phyloP scores from a whole-genome alignment of 2,797 vertebrate genomes.

The Scomberomorus guttatus region DNA sequence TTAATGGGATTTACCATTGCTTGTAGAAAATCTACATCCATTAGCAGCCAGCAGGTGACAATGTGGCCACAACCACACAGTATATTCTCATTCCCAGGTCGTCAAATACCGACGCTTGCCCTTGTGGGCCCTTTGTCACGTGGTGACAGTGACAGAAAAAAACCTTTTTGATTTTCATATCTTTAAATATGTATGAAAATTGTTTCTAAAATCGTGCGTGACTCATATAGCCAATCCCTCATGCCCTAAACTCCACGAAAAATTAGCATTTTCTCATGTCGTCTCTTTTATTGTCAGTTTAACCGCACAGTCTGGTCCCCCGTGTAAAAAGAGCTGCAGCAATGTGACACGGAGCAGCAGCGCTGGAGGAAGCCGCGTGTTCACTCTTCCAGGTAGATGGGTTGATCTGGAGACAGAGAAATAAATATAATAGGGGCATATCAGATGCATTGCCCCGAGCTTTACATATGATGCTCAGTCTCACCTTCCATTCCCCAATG shows the following conservation, averaged over 20 bases:
- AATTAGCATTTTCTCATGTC: slow-evolving; percentile 14
- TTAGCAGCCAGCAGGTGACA: slow-evolving; percentile 27
- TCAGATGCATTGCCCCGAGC: slow-evolving; percentile 72
- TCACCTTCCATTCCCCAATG: slow-evolving; percentile 44
- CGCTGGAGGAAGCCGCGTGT: slow-evolving; percentile 69
- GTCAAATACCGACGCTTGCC: not conserved
- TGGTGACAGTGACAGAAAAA: slow-evolving; percentile 4
- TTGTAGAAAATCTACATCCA: slow-evolving; percentile 12
- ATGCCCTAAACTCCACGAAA: not conserved
- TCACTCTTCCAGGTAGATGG: slow-evolving; percentile 83
- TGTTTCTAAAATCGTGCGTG: not conserved
- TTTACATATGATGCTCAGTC: slow-evolving; percentile 73
- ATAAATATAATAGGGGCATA: slow-evolving; percentile 74
- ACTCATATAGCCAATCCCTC: not conserved
- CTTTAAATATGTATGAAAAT: not conserved
- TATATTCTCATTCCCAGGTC: not conserved
- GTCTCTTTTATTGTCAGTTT: slow-evolving; percentile 21
- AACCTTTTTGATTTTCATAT: slow-evolving; percentile 8
- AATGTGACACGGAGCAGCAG: slow-evolving; percentile 47
- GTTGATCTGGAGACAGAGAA: slow-evolving; percentile 67
- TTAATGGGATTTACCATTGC: slow-evolving; percentile 6
- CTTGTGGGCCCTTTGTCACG: not conserved
- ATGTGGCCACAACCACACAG: slow-evolving; percentile 8
- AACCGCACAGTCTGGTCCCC: slow-evolving; percentile 21
- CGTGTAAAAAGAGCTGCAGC: slow-evolving; percentile 48